phyloP scores from a whole-genome alignment of 1,140 invertebrate genomes.

The Chrysomallon squamiferum region DNA sequence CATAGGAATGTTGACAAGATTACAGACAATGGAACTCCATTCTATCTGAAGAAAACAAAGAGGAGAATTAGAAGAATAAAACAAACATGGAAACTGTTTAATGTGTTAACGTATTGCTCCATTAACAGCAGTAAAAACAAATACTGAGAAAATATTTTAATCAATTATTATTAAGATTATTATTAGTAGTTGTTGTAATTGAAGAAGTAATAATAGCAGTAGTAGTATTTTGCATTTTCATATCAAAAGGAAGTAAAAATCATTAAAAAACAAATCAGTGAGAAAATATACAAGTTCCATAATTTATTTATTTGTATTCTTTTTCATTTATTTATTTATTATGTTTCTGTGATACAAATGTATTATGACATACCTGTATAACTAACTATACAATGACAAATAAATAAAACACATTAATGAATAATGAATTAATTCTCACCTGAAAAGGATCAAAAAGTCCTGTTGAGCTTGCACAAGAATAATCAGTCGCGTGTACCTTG shows the following conservation, averaged over 20 bases:
- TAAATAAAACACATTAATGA: no score
- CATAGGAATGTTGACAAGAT: slow-evolving; percentile 75
- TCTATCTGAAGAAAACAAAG: slow-evolving; percentile 65
- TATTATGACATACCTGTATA: no score
- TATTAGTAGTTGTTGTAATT: no score
- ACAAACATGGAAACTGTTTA: background rate
- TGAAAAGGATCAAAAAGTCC: slow-evolving; percentile 93
- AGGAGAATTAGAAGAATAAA: background rate
- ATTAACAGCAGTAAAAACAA: background rate
- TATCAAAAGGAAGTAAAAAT: no score
- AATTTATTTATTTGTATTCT: no score
- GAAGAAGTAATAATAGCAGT: no score
- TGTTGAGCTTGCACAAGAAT: slow-evolving; percentile 86
- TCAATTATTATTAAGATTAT: background rate
- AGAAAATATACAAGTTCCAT: no score
- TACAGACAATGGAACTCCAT: slow-evolving; percentile 78
- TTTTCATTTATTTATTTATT: no score
- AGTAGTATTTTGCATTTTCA: no score
- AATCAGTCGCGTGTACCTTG: slow-evolving; percentile 80
- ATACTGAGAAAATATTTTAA: background rate
- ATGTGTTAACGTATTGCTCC: background rate
- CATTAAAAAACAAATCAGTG: no score
- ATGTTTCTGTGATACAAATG: no score
- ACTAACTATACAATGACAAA: no score
- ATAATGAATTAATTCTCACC: slow-evolving; percentile 57